A percentile compares a stretch with the other conserved stretches of the same genome.
These are phyloP conservation scores for Chironomus riparius DNA, from an alignment of 2,888 invertebrate genomes.

Conservation along the genomic window DNA sequence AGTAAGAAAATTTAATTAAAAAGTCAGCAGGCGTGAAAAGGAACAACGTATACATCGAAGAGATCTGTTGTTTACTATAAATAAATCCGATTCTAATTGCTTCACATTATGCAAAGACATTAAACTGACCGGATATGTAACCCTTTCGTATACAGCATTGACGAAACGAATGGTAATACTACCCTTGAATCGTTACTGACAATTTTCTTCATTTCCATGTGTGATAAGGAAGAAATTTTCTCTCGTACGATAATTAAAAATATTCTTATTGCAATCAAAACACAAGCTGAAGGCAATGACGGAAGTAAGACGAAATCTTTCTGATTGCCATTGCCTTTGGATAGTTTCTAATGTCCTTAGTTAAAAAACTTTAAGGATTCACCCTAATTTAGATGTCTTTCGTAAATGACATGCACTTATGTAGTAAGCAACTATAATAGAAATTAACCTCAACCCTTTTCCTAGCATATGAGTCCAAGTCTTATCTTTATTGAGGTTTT, in stretches of 20 bases:
- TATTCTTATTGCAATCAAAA: neutral
- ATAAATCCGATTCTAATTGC: conserved; percentile 15
- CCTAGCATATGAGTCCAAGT: too few species aligned
- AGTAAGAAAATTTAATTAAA: conserved; percentile 9
- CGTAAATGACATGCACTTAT: too few species aligned
- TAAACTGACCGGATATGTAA: neutral
- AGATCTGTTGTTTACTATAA: neutral
- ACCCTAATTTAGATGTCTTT: too few species aligned
- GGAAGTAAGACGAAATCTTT: neutral
- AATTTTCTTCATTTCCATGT: neutral
- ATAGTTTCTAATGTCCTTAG: too few species aligned
- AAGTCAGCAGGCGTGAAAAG: neutral
- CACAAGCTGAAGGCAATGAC: neutral
- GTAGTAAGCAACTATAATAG: too few species aligned
- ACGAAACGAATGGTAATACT: neutral
- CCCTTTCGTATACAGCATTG: neutral
- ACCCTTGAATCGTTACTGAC: neutral
- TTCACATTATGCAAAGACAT: conserved; percentile 4
- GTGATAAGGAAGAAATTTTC: neutral
- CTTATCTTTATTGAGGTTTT: too few species aligned
- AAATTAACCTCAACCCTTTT: too few species aligned
- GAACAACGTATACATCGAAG: neutral
- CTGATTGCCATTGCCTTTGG: neutral
- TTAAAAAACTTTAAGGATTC: too few species aligned
- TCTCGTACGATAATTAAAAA: neutral